Evolutionary conservation across 2,797 vertebrate genomes (phyloP).

Genomic region (Rhynchonycteris naso): DNA sequence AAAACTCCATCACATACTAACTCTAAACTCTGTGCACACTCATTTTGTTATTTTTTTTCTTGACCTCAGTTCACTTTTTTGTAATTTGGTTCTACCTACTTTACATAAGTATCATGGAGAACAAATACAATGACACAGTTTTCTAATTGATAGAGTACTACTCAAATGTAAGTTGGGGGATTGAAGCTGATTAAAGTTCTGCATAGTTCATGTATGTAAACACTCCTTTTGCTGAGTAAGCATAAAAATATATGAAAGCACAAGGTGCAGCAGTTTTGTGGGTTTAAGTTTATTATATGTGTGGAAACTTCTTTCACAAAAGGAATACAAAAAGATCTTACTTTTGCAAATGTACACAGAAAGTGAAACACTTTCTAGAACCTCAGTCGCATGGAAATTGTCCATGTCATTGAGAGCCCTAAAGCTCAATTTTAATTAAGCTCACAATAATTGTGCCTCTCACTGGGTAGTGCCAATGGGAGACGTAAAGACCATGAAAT

Average conservation of each 20-base stretch:
- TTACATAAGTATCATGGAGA: neutral
- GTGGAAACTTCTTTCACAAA: neutral
- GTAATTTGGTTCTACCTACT: neutral
- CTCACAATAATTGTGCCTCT: neutral
- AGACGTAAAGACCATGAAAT: neutral
- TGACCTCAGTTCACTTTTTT: neutral
- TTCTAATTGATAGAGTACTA: neutral
- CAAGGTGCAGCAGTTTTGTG: neutral
- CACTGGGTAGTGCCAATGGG: neutral
- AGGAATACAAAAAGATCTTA: neutral
- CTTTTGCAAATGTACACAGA: neutral
- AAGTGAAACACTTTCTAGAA: neutral
- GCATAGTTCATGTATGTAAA: fast-evolving
- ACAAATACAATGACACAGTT: neutral
- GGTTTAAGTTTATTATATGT: neutral
- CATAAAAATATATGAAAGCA: neutral
- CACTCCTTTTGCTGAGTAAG: neutral
- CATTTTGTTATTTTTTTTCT: neutral
- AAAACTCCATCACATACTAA: neutral
- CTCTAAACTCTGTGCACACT: neutral
- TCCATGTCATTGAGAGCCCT: neutral
- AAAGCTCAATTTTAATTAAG: neutral
- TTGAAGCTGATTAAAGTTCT: neutral
- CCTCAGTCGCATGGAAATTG: neutral
- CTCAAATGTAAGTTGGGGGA: neutral